Evolutionary conservation across 2,113 vertebrate species (phyloP), one percentile per base, ranked within the genome.

Genomic region (Lamprologus ornatipinnis): DNA sequence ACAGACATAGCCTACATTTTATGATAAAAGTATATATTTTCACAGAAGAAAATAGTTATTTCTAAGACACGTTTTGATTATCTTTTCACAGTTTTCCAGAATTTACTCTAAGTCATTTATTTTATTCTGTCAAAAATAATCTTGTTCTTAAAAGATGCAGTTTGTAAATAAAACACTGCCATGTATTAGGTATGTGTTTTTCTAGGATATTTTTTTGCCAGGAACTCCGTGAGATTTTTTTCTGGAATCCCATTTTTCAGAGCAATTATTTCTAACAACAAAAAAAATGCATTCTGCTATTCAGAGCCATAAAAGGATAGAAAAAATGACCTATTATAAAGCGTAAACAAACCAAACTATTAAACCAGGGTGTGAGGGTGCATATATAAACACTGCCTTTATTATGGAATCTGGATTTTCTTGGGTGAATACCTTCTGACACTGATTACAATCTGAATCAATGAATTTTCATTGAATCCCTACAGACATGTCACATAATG

Each of bases 21-120:
- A 94, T 97, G 97, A 97, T 96, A 97, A 96, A 97, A 96, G 45
- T 78, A 78, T 78, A 78, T 78, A 78, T 99, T 99, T 99, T 99
- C 97, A 98, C 97, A 97, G 91, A 97, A 96, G 97, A 96, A 97
- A 97, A 97, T 98, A 96, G 65, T 87, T 97, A 97, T 97, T 97
- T 98, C 94, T 97, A 96, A 96, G 97, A 97, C 95, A 96, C 94
- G 96, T 97, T 94, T 96, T 94, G 92, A 95, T 96, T 95, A 95
- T 96, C 96, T 96, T 97, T 96, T 80, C 87, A 96, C 96, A 95
- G 96, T 96, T 93, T 93, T 93, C 94, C 90, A 96, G 95, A 97
- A 96, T 42, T 8, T 88, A 87, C 80, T 96, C 94, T 96, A 96
- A 96, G 95, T 96, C 94, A 92, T 95, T 97, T 96, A 97, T 96